Percentiles rank a stretch among this genome's conserved stretches.
phyloP scores from a whole-genome alignment of 2,113 vertebrate species.

The Sigmodon hispidus region DNA sequence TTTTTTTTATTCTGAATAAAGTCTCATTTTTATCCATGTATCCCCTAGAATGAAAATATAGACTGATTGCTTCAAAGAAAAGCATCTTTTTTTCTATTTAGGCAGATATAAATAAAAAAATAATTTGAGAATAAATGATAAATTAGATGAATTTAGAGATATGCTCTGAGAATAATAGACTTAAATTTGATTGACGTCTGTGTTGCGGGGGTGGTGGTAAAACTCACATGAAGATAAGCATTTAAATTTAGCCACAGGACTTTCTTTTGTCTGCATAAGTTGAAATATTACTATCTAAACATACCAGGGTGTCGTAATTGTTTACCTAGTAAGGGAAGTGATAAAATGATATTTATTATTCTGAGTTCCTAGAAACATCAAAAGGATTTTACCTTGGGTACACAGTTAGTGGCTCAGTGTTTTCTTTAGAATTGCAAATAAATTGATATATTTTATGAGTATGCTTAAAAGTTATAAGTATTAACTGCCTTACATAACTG shows the following conservation, averaged over 20 bases:
- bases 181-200: slow-evolving; percentile 13
- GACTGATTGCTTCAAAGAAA: not conserved
- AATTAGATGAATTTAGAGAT: not conserved
- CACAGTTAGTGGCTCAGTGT: not conserved
- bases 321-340: slow-evolving; percentile 63
- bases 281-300: slow-evolving; percentile 48
- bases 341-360: slow-evolving; percentile 24
- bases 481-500: not conserved
- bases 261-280: slow-evolving; percentile 51
- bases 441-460: not conserved
- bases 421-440: not conserved
- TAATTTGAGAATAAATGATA: not conserved
- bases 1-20: too few species aligned
- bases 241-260: slow-evolving; percentile 6
- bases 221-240: not conserved
- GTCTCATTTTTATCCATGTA: too few species aligned
- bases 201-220: not conserved
- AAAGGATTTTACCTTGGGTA: slow-evolving; percentile 44
- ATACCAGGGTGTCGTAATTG: not conserved
- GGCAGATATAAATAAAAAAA: slow-evolving; percentile 15
- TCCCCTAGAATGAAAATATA: not conserved
- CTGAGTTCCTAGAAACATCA: not conserved
- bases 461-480: not conserved
- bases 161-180: slow-evolving; percentile 36
- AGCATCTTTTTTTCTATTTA: not conserved